Percentiles rank a stretch among this genome's conserved stretches.
These are phyloP conservation scores for Petroica traversi DNA, from an alignment of 2,113 vertebrate species.

Conservation along the genomic window DNA sequence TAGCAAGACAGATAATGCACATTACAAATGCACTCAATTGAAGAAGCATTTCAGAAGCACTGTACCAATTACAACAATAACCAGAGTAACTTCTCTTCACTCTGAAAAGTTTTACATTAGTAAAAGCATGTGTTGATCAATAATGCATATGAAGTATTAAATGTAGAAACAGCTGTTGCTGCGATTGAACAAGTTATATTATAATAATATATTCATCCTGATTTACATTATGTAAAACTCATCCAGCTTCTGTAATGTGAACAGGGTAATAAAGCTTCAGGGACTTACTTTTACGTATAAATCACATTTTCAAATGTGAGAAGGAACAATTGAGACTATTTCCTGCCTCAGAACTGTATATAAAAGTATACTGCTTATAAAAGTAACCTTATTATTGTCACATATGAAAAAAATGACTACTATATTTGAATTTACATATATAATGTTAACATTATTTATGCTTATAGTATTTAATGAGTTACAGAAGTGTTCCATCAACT, in stretches of 20 bases:
- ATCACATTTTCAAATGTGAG: conserved; percentile 40
- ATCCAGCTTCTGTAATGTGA: background rate
- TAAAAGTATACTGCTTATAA: conserved; percentile 8
- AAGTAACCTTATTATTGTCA: background rate
- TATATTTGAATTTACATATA: conserved; percentile 17
- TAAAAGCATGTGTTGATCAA: conserved; percentile 16
- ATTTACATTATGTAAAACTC: background rate
- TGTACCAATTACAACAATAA: background rate
- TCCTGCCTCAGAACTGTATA: background rate
- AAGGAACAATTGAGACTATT: background rate
- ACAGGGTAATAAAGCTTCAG: background rate
- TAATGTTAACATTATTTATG: background rate
- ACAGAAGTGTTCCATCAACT: background rate
- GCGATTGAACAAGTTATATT: conserved; percentile 60
- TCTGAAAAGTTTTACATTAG: background rate
- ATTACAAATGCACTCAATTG: background rate
- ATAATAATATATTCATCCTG: background rate
- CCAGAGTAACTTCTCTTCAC: background rate
- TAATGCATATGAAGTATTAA: conserved; percentile 13
- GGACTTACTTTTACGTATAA: conserved; percentile 16
- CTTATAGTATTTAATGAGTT: conserved; percentile 36
- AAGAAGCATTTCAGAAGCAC: background rate
- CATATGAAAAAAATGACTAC: background rate
- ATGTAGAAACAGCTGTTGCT: conserved; percentile 56
- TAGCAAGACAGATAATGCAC: background rate